Evolutionary conservation across 2,888 invertebrate genomes (phyloP).

Genomic region (Danaus chrysippus): DNA sequence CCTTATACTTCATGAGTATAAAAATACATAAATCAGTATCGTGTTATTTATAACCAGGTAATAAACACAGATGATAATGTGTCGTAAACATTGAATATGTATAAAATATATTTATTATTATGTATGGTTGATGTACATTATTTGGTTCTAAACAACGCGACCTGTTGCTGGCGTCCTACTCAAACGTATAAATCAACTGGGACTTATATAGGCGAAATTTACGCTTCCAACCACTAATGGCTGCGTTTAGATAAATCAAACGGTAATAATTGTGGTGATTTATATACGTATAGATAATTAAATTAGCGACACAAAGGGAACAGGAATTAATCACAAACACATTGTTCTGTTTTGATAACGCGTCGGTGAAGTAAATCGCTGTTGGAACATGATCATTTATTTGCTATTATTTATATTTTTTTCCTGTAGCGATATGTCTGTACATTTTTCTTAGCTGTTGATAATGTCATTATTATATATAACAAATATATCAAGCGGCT

Average conservation of each 20-base stretch:
- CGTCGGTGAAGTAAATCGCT: slow-evolving; percentile 21
- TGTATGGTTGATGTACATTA: not conserved
- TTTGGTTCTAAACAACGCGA: not conserved
- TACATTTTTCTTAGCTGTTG: too few relatives aligned
- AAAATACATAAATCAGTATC: too few relatives aligned
- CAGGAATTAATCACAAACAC: slow-evolving; percentile 52
- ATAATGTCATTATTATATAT: too few relatives aligned
- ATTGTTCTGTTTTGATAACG: slow-evolving; percentile 27
- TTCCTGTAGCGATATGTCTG: too few relatives aligned
- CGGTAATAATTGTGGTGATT: slow-evolving; percentile 54
- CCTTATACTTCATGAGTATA: too few relatives aligned
- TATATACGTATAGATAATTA: slow-evolving; percentile 53
- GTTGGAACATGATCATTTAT: not conserved
- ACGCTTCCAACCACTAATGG: slow-evolving; percentile 26
- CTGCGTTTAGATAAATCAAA: slow-evolving; percentile 50
- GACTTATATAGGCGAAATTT: slow-evolving; percentile 22
- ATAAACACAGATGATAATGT: too few relatives aligned
- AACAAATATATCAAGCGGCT: too few relatives aligned
- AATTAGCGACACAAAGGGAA: slow-evolving; percentile 58
- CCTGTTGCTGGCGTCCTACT: slow-evolving; percentile 5
- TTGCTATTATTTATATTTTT: not conserved
- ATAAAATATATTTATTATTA: not conserved
- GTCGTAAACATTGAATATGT: too few relatives aligned
- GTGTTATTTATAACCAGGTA: too few relatives aligned
- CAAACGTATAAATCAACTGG: slow-evolving; percentile 18